Percentiles rank a stretch among this genome's conserved stretches.
phyloP scores from a whole-genome alignment of 2,797 vertebrate species.

The Loris lydekkerianus region DNA sequence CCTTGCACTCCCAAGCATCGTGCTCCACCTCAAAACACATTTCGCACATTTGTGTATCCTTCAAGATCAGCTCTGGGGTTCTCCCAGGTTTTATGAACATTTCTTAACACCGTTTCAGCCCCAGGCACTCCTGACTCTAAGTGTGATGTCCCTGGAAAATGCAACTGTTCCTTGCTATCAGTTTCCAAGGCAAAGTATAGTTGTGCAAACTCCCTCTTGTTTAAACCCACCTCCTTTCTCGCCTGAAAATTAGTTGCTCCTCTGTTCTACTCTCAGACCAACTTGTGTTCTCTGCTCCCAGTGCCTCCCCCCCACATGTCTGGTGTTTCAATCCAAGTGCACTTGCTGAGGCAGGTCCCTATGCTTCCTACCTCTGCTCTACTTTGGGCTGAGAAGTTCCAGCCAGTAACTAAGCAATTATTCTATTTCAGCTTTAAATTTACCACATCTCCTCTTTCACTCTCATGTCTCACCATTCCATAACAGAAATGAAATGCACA shows the following conservation, averaged over 20 bases:
- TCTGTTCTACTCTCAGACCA: background rate
- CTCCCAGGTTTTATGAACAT: background rate
- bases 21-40: background rate
- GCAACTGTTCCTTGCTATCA: background rate
- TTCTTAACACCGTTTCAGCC: background rate
- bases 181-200: background rate
- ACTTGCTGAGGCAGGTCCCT: background rate
- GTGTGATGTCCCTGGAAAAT: background rate
- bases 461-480: background rate
- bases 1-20: background rate
- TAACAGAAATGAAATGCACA: slow-evolving; percentile 31
- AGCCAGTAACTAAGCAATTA: background rate
- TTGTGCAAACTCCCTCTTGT: background rate
- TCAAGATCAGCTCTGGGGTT: background rate
- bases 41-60: background rate
- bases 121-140: background rate
- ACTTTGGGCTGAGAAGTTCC: background rate
- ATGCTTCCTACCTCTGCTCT: background rate
- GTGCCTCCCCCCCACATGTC: background rate
- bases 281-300: background rate
- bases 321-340: background rate
- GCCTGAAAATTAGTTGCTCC: background rate
- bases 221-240: background rate
- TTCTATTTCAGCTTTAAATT: background rate
- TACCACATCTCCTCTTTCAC: background rate